Conservation (phyloP, 2,797 vertebrate genomes). For the Rachycentron canadum region DNA sequence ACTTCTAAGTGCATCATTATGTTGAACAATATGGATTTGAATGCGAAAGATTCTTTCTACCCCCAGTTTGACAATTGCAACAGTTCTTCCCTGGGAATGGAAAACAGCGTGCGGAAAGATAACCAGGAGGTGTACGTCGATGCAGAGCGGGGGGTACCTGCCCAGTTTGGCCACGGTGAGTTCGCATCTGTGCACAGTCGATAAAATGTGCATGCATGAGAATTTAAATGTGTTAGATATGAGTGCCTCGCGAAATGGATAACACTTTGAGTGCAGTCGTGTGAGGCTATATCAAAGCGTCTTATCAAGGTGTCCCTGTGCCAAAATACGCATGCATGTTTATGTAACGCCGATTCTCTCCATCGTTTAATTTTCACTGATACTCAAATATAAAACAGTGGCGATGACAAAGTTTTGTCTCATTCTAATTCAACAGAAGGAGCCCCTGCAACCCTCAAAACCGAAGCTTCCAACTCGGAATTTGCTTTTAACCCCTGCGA, state of each 20-base stretch:
- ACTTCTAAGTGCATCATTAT: constrained; percentile 85
- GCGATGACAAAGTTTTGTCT: constrained; percentile 76
- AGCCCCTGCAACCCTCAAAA: constrained; percentile 86
- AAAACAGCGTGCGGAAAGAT: constrained; percentile 83
- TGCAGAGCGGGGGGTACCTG: constrained; percentile 83
- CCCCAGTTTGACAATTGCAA: constrained; percentile 91
- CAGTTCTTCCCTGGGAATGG: constrained; percentile 86
- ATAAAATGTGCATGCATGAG: constrained; percentile 52
- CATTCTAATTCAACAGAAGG: constrained; percentile 78
- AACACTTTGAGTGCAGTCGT: constrained; percentile 18
- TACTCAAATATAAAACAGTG: constrained; percentile 28
- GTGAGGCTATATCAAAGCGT: constrained; percentile 1
- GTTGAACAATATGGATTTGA: constrained; percentile 95
- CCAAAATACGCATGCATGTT: constrained; percentile 71
- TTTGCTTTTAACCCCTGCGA: constrained; percentile 88
- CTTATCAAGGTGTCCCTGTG: constrained; percentile 18
- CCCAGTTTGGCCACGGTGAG: constrained; percentile 91
- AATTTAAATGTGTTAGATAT: constrained; percentile 18
- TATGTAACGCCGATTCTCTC: constrained; percentile 77
- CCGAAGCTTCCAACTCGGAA: constrained; percentile 87
- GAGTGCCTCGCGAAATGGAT: background rate
- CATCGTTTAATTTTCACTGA: constrained; percentile 47
- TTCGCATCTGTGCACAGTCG: constrained; percentile 61
- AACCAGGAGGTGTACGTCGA: constrained; percentile 87
- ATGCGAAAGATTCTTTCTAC: constrained; percentile 91